Evolutionary conservation across 2,797 vertebrate genomes (phyloP).

Genomic region (Aratinga solstitialis): DNA sequence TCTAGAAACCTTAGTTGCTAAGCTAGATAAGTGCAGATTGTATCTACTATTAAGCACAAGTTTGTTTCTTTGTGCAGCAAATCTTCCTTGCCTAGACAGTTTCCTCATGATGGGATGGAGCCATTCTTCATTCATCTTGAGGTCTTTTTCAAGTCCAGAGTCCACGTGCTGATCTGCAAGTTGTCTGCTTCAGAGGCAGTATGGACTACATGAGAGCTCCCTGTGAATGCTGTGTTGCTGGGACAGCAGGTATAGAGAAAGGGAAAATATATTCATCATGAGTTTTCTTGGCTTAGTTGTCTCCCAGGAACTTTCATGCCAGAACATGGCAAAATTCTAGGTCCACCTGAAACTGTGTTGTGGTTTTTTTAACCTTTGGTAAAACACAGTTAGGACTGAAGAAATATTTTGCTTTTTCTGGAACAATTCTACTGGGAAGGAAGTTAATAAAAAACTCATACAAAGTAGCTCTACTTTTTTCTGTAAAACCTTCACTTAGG

Average conservation of each 20-base stretch:
- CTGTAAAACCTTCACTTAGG: background rate
- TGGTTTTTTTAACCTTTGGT: background rate
- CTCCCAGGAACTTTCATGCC: background rate
- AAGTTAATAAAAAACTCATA: background rate
- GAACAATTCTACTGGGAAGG: background rate
- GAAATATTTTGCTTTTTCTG: background rate
- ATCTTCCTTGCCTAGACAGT: background rate
- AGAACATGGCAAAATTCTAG: background rate
- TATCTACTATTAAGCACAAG: background rate
- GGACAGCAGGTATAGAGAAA: background rate
- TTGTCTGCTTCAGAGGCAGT: background rate
- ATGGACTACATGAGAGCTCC: accelerated
- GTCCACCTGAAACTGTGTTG: background rate
- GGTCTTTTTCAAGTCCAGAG: background rate
- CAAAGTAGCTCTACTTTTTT: background rate
- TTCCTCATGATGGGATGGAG: background rate
- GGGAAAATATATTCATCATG: background rate
- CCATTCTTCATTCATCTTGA: background rate
- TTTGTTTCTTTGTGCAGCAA: background rate
- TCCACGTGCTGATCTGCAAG: background rate
- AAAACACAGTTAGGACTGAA: background rate
- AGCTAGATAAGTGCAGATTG: background rate
- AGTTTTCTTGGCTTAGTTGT: background rate
- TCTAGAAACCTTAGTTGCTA: background rate
- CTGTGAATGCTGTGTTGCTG: background rate